Conservation (phyloP, 2,113 vertebrate genomes). For the Lepidothrix coronata region DNA sequence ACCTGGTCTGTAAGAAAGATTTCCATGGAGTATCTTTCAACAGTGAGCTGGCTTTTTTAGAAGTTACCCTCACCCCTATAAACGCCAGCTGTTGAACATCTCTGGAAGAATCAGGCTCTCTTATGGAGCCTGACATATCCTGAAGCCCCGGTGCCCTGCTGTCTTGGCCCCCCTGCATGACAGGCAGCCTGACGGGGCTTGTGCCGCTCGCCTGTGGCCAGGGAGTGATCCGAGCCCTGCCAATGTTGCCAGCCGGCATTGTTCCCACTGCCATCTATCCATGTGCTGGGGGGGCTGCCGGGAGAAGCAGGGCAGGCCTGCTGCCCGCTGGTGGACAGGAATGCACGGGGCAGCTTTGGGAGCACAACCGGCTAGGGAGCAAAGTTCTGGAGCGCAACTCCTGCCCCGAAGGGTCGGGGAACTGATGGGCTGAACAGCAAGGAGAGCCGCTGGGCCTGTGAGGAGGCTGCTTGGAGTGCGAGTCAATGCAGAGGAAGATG, state of each 20-base stretch:
- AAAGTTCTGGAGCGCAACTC: fast-evolving
- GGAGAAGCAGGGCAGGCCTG: neutral
- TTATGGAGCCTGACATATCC: fast-evolving
- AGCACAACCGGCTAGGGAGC: fast-evolving
- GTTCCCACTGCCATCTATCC: fast-evolving
- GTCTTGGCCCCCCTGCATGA: fast-evolving
- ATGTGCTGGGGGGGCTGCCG: fast-evolving
- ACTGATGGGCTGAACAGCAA: too few relatives aligned
- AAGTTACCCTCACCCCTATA: neutral
- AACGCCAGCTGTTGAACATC: neutral
- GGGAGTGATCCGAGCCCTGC: fast-evolving
- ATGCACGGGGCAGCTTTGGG: neutral
- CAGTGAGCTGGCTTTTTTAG: neutral
- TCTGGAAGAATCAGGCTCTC: neutral
- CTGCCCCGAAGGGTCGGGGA: fast-evolving
- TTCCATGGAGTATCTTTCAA: neutral
- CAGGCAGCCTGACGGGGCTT: fast-evolving
- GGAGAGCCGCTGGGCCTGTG: fast-evolving
- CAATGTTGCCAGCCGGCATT: neutral
- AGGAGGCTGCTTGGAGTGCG: fast-evolving
- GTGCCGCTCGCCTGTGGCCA: fast-evolving
- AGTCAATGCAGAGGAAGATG: fast-evolving
- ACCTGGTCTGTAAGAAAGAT: neutral
- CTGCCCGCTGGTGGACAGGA: fast-evolving
- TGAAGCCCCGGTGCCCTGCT: fast-evolving